These are phyloP conservation scores for Thaleichthys pacificus DNA, from an alignment of 2,797 vertebrate species.

Conservation along the genomic window DNA sequence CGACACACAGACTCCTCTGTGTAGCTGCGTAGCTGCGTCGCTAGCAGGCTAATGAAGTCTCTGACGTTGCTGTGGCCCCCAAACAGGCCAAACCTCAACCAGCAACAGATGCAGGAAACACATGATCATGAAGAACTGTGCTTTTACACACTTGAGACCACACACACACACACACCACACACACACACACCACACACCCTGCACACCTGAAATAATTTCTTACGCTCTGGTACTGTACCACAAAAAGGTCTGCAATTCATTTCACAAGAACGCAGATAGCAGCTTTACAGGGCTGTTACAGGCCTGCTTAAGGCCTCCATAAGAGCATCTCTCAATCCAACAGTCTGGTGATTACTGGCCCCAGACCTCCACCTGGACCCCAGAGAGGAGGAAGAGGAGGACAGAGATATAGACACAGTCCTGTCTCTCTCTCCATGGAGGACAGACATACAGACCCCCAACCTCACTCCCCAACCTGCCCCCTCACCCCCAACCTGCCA, in stretches of 20 bases:
- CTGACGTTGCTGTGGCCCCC: slow-evolving; percentile 48
- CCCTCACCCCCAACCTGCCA: slow-evolving; percentile 27
- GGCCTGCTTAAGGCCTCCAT: background rate
- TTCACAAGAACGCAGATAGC: background rate
- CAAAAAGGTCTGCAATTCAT: background rate
- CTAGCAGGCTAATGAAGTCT: slow-evolving; percentile 41
- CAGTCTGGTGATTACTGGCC: background rate
- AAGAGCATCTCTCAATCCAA: slow-evolving; percentile 27
- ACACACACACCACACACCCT: slow-evolving; percentile 47
- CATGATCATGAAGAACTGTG: slow-evolving; percentile 39
- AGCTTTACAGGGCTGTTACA: background rate
- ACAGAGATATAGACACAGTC: background rate
- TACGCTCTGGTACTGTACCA: no score
- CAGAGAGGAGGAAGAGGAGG: no score
- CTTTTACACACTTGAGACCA: slow-evolving; percentile 58
- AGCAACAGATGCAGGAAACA: slow-evolving; percentile 58
- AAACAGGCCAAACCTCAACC: slow-evolving; percentile 59
- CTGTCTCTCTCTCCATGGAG: slow-evolving; percentile 44
- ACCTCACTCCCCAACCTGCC: slow-evolving; percentile 33
- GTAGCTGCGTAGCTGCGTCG: no score
- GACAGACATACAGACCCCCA: slow-evolving; percentile 14
- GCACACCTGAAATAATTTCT: background rate
- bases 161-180: slow-evolving; percentile 32
- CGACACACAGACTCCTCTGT: no score
- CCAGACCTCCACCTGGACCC: slow-evolving; percentile 28